phyloP scores from a whole-genome alignment of 2,113 vertebrate species.

The Orycteropus afer region DNA sequence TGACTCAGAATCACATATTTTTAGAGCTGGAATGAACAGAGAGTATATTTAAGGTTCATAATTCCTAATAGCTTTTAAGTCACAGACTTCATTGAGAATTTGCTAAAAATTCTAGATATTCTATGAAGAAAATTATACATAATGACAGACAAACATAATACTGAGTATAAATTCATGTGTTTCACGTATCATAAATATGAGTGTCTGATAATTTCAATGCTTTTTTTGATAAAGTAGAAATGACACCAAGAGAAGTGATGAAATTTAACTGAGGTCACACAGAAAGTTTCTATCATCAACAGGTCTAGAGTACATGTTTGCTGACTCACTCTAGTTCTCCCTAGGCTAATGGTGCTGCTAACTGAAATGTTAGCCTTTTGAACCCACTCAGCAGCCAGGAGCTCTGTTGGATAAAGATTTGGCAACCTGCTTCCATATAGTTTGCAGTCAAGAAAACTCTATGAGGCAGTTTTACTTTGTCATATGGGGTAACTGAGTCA shows the following conservation, averaged over 20 bases:
- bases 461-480: no score
- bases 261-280: neutral
- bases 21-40: neutral
- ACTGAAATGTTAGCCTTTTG: no score
- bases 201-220: neutral
- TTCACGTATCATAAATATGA: neutral
- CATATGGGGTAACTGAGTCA: no score
- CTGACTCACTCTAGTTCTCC: neutral
- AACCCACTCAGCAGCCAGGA: no score
- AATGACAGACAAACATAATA: neutral
- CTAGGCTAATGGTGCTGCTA: neutral
- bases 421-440: no score
- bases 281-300: neutral
- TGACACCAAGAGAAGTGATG: neutral
- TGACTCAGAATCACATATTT: neutral
- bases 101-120: neutral
- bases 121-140: neutral
- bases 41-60: neutral
- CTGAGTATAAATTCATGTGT: neutral
- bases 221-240: neutral
- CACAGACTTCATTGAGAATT: neutral
- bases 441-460: no score
- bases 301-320: neutral
- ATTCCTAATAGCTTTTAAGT: neutral
- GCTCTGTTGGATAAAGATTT: no score